Evolutionary conservation across 53 echinoderm and acorn worm species (phyloP).

Genomic region (Echinarachnius parma): DNA sequence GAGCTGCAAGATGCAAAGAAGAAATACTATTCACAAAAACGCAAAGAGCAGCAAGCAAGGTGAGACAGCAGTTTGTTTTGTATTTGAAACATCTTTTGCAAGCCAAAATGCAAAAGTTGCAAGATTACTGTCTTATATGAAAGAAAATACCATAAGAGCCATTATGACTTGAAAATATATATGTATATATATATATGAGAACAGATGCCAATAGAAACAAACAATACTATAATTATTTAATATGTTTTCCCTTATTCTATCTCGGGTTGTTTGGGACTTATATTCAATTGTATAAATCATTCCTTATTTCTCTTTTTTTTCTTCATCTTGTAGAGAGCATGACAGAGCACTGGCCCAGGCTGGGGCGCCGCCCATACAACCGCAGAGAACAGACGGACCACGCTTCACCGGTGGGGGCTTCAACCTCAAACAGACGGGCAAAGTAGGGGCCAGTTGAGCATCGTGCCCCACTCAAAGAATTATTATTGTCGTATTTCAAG

Average conservation of each 20-base stretch:
- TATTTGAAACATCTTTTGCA: no score
- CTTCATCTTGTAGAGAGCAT: slow-evolving; percentile 63
- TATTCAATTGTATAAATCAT: no score
- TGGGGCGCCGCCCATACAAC: slow-evolving; percentile 89
- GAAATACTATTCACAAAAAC: slow-evolving; percentile 96
- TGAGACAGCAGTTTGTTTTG: slow-evolving; percentile 25
- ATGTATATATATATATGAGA: background rate
- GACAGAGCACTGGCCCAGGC: slow-evolving; percentile 89
- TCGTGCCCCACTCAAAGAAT: background rate
- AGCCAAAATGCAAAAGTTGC: no score
- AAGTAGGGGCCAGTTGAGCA: slow-evolving; percentile 58
- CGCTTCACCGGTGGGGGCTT: slow-evolving; percentile 96
- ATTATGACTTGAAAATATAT: no score
- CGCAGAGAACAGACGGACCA: slow-evolving; percentile 85
- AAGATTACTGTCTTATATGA: no score
- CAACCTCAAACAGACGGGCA: slow-evolving; percentile 86
- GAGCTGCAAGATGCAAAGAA: slow-evolving; percentile 97
- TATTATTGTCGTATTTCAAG: no score
- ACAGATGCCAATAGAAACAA: no score
- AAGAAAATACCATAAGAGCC: no score
- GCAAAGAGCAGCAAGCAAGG: slow-evolving; percentile 98
- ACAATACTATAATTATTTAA: no score
- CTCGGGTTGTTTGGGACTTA: no score
- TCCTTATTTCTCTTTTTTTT: background rate
- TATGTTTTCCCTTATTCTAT: no score